A percentile compares a stretch with the other conserved stretches of the same genome.
Evolutionary conservation across 2,113 vertebrate genomes (phyloP).

Genomic region (Bagarius yarrelli): DNA sequence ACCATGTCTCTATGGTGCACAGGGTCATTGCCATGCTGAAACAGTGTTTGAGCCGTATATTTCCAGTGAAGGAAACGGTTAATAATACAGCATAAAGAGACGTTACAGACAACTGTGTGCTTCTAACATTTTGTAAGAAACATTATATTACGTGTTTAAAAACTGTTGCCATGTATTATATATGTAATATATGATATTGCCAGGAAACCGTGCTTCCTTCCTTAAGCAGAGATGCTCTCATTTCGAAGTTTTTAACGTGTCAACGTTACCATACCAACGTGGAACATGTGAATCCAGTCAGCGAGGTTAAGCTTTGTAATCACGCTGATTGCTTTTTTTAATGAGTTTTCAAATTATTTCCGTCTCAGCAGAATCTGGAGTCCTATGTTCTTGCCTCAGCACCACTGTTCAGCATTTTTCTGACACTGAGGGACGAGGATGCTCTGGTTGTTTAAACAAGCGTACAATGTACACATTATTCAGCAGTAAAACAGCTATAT

Average conservation of each 20-base stretch:
- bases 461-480: neutral
- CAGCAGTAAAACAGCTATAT: neutral
- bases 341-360: slow-evolving; percentile 9
- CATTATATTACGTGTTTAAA: too few species aligned
- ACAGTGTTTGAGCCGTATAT: too few species aligned
- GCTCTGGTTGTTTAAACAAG: neutral
- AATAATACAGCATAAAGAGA: too few species aligned
- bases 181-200: neutral
- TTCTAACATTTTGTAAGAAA: too few species aligned
- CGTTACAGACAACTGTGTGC: too few species aligned
- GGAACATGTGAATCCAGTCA: neutral
- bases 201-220: neutral
- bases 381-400: neutral
- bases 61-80: too few species aligned
- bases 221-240: neutral
- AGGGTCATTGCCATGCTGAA: too few species aligned
- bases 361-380: neutral
- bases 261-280: neutral
- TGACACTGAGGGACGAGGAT: neutral
- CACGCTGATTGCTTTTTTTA: neutral
- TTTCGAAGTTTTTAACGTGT: neutral
- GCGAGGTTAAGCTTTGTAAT: neutral
- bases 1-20: too few species aligned
- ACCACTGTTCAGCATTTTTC: neutral
- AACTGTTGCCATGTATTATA: neutral